Evolutionary conservation across 2,797 vertebrate species (phyloP), one percentile per base, ranked within the genome.

Genomic region (Melanotaenia boesemani): DNA sequence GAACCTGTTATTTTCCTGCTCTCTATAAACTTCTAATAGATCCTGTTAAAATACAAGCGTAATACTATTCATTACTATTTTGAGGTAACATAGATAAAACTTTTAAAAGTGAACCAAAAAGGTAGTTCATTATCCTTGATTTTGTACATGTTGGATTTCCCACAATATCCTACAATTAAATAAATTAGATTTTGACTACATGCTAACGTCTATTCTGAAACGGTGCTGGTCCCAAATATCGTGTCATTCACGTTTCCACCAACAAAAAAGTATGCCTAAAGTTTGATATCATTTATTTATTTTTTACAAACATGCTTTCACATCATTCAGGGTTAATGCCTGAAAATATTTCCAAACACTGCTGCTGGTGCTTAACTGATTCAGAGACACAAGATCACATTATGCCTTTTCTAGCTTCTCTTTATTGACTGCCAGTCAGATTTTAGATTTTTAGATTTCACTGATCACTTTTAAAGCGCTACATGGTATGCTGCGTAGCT

Each of bases 391-490:
- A 61, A 48, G 20, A 46, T 41, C 18, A 2, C 39, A 37, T 4
- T 39, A 50, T 11, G 39, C 24, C 22, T 20, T 6, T 34, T 37
- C 6, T 30, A 20, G 60, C 15, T n/a, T 56, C 10, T 9, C 5
- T 59, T n/a, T 20, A 36, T 6, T 22, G 20, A 0, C 18, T 36
- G 30, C 2, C 20, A 12, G 8, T 59, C 37, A 69, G 55, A 13
- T 60, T 65, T 48, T 36, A 54, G 30, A 61, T 8, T 41, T 70
- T 41, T 11, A 55, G 50, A 39, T 41, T 56, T 32, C 62, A 55
- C n/a, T 63, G 50, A 63, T 37, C 22, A 15, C 2, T 34, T 56
- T 50, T 55, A 37, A 54, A 70, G 5, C 24, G 11, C 39, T 62
- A 39, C 67, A 34, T 60, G 67, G 24, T 34, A 41, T 13, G 28